Conservation (phyloP, 2,113 vertebrate species). For the Chionis minor region DNA sequence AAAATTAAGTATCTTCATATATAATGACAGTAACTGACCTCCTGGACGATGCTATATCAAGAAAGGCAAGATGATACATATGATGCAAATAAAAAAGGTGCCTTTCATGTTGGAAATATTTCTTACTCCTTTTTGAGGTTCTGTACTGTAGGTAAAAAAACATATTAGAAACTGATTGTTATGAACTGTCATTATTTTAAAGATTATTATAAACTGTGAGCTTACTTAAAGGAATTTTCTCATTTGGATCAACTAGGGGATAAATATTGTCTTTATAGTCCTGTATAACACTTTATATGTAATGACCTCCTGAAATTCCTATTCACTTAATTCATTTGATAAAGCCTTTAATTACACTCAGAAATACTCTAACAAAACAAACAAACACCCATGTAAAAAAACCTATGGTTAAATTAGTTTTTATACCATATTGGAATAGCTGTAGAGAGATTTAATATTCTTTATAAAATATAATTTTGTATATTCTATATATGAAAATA, state of each 20-base stretch:
- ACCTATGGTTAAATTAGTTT: not conserved
- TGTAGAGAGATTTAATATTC: not conserved
- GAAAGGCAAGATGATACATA: not conserved
- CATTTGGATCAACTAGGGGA: not conserved
- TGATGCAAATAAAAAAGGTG: not conserved
- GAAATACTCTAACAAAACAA: not conserved
- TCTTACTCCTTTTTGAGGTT: not conserved
- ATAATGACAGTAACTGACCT: not conserved
- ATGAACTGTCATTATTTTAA: not conserved
- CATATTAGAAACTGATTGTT: not conserved
- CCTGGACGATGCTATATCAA: not conserved
- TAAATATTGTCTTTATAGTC: not conserved
- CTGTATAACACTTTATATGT: not conserved
- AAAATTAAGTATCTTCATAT: not conserved
- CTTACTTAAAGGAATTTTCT: not conserved
- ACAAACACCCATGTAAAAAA: not conserved
- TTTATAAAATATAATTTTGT: not conserved
- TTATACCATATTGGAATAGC: not conserved
- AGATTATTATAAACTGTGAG: not conserved
- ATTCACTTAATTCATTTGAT: not conserved
- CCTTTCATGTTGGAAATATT: not conserved
- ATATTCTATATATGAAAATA: not conserved
- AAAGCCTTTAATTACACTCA: not conserved
- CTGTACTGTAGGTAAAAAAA: not conserved
- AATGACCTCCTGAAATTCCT: not conserved